Percentiles rank a stretch among this genome's conserved stretches.
Evolutionary conservation across 2,797 vertebrate species (phyloP).

Genomic region (Thamnophis elegans): DNA sequence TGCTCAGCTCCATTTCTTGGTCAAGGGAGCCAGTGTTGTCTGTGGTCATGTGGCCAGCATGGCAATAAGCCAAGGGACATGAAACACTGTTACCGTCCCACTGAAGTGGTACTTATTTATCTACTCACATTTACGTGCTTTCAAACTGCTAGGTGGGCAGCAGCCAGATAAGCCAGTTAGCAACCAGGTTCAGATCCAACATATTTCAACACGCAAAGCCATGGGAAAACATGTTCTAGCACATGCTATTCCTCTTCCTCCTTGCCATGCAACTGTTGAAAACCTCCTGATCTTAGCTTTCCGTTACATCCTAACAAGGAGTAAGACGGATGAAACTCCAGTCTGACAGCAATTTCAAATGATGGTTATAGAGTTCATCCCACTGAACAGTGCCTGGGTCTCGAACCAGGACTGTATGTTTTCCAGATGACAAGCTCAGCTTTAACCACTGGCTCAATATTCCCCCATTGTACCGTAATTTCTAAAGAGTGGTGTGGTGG

Average conservation of each 20-base stretch:
- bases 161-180: slow-evolving; percentile 36
- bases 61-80: neutral
- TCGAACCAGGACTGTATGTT: neutral
- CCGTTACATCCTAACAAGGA: neutral
- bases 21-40: neutral
- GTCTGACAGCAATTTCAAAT: neutral
- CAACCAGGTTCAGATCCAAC: neutral
- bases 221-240: neutral
- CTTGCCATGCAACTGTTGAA: neutral
- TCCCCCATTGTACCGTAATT: neutral
- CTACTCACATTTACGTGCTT: neutral
- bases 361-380: neutral
- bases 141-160: neutral
- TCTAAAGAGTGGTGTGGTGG: neutral
- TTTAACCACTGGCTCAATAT: no score
- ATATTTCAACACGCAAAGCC: neutral
- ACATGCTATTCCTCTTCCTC: no score
- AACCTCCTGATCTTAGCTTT: neutral
- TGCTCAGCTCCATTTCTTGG: neutral
- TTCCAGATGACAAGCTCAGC: neutral
- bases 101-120: neutral
- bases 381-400: neutral
- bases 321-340: neutral
- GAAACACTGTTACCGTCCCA: neutral
- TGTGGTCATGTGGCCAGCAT: neutral